These are phyloP conservation scores for Chironomus striatipennis DNA, from an alignment of 1,140 invertebrate genomes.

Conservation along the genomic window DNA sequence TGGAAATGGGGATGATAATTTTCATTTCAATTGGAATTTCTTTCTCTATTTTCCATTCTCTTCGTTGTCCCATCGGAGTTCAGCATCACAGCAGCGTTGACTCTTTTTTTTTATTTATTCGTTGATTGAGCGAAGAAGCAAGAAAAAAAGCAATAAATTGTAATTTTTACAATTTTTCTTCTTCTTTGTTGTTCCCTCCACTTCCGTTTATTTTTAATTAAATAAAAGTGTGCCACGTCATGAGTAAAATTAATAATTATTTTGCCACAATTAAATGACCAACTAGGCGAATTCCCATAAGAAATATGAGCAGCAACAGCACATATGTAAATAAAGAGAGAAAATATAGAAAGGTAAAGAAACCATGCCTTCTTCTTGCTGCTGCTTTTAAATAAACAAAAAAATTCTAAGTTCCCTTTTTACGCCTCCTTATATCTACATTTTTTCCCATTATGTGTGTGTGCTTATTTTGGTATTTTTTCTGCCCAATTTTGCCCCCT, in stretches of 20 bases:
- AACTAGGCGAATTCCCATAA: no score
- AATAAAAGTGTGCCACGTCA: no score
- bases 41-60: no score
- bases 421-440: conserved; percentile 10
- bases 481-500: not conserved
- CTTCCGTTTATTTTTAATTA: no score
- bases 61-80: no score
- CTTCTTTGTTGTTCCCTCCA: no score
- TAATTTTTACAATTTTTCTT: not conserved
- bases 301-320: not conserved
- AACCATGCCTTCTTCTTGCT: not conserved
- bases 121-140: not conserved
- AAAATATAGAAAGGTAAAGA: not conserved
- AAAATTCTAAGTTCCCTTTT: not conserved
- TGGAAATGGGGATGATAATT: conserved; percentile 12
- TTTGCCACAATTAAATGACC: no score
- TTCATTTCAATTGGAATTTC: not conserved
- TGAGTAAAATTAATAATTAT: no score
- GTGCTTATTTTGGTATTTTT: no score
- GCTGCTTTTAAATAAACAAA: not conserved
- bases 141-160: not conserved
- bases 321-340: not conserved
- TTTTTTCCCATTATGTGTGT: not conserved
- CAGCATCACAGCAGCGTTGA: not conserved
- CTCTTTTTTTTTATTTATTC: no score